Evolutionary conservation across 2,888 invertebrate genomes (phyloP), one percentile per base, ranked within the genome.

Genomic region (Aporophyla nigra): DNA sequence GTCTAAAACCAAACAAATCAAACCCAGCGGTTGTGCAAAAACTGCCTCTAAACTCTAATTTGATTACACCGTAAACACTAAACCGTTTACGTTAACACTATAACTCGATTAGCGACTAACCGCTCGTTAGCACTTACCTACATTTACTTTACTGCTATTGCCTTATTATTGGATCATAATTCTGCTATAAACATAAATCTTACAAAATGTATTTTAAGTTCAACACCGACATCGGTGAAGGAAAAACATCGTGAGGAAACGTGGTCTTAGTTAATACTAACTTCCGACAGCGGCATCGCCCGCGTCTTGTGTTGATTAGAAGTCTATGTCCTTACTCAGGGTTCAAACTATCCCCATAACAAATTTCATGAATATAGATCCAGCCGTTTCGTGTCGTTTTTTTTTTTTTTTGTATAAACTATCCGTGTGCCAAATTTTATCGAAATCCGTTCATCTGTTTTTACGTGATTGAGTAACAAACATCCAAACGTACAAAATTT

Each of bases 151-250:
- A 78, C 53, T 86, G 87, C 88, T 89, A 91, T 90, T 89, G 82
- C 80, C 82, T 80, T 86, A 90, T 90, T 90, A 90, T 86, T 88
- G 83, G 82, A 85, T 88, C 89, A 91, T 89, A 86, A 88, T 68
- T 76, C n/a, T 10, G 21, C 74, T 71, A 24, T 61, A 68, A 76
- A 63, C 73, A 70, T 78, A 67, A 76, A 68, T 84, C 24, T 49
- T 21, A 40, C 9, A 27, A 78, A 67, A 46, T 68, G n/a, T 74
- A 76, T 66, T 61, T 72, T 53, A 72, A 70, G 56, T 68, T n/a
- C 24, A 24, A 24, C 43, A 58, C 7, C 27, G 24, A 19, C 58
- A 58, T 16, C 6, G 24, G 5, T 58, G 14, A 14, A 5, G 56
- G 56, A 56, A 4, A 54, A 24, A 14, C 2, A 24, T 56, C 56